phyloP scores from a whole-genome alignment of 1,140 invertebrate genomes.

The Tetramorium alpestre region DNA sequence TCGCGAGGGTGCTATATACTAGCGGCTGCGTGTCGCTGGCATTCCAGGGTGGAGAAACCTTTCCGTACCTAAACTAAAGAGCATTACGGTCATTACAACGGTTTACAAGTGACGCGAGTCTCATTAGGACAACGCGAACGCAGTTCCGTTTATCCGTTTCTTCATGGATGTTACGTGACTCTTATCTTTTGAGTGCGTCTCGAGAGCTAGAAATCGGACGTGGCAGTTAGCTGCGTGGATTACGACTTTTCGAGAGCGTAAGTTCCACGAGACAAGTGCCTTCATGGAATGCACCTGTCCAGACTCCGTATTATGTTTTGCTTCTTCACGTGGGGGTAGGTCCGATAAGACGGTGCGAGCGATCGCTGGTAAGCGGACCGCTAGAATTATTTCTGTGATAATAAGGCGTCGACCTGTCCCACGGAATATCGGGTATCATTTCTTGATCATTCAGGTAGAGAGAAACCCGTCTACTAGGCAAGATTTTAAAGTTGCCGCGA shows the following conservation, averaged over 20 bases:
- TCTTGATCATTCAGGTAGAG: slow-evolving; percentile 11
- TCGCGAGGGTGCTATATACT: neutral
- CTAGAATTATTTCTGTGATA: slow-evolving; percentile 51
- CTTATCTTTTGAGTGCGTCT: slow-evolving; percentile 17
- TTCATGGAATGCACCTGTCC: slow-evolving; percentile 27
- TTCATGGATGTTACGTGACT: slow-evolving; percentile 16
- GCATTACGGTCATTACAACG: slow-evolving; percentile 34
- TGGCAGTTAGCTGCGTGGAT: slow-evolving; percentile 24
- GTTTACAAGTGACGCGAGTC: slow-evolving; percentile 32
- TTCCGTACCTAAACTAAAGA: neutral
- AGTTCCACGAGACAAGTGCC: slow-evolving; percentile 32
- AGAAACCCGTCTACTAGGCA: neutral
- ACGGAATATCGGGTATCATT: slow-evolving; percentile 58
- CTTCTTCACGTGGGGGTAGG: slow-evolving; percentile 8
- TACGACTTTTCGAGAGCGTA: slow-evolving; percentile 38
- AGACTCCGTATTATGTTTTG: slow-evolving; percentile 27
- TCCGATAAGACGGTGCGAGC: slow-evolving; percentile 38
- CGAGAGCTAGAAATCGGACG: slow-evolving; percentile 26
- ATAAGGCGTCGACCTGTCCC: slow-evolving; percentile 52
- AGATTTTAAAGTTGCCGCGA: neutral
- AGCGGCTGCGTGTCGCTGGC: neutral
- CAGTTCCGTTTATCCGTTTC: slow-evolving; percentile 38
- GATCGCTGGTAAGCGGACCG: slow-evolving; percentile 49
- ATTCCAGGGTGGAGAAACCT: neutral
- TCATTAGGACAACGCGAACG: slow-evolving; percentile 25